Base-by-base conservation (phyloP, 2,888 invertebrate species). In the Harpalus rubripes region DNA sequence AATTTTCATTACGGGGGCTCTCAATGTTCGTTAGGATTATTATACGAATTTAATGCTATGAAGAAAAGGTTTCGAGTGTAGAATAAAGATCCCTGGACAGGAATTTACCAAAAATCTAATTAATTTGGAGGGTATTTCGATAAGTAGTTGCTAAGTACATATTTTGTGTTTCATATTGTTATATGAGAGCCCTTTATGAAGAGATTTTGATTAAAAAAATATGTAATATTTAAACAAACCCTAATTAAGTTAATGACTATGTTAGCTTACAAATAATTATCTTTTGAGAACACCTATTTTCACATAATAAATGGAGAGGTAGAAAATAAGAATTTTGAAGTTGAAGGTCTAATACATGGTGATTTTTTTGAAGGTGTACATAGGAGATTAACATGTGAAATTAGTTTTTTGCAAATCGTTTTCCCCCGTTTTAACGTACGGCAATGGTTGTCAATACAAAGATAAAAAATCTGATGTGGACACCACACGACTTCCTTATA, bases 1-100 rank as follows among this genome's bases (percentile, higher is more conserved):
- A 68, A 68, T 68, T 68, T 68, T 68, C 68, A 68, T 68, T 68
- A 63, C 63, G 63, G 22, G 63, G 63, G 63, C 12, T 18, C 63
- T 63, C 26, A 7, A 63, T 10, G 63, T 63, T 63, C 63, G 63
- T 63, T 63, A 63, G 63, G 63, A 63, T 63, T 63, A 63, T 63
- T 63, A 63, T 63, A 32, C 32, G 32, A 1, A 5, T 32, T 3
- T 32, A 63, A 63, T 63, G 22, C 63, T 63, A 26, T 8, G 22
- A 63, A 18, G 4, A 22, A 8, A 61, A 16, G 18, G 10, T 63
- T 63, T 8, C 32, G 32, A 32, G 22, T 22, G 63, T 63, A 63
- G 1, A 63, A 10, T 8, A 52, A 63, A 63, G 32, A 32, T 32
- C 32, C 32, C 32, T 4, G 6, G 5, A 12, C 12, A 63, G 22